These are phyloP conservation scores for Artibeus jamaicensis DNA, from an alignment of 2,797 vertebrate genomes.

Conservation along the genomic window DNA sequence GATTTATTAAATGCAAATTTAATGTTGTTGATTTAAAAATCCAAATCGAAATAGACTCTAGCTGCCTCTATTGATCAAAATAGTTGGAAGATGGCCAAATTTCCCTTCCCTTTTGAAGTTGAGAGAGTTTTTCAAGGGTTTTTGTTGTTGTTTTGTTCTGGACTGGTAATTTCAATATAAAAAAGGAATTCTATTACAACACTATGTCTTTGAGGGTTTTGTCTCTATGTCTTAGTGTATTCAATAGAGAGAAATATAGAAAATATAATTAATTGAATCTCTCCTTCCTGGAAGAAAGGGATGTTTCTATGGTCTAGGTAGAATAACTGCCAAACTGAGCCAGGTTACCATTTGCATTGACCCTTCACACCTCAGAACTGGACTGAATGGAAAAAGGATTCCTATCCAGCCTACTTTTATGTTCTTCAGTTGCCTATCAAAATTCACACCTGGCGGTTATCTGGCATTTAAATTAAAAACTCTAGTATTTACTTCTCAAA, in stretches of 20 bases:
- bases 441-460: neutral
- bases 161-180: neutral
- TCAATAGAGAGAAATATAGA: neutral
- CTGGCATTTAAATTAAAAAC: neutral
- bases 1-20: constrained; percentile 51
- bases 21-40: constrained; percentile 60
- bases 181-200: neutral
- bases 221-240: neutral
- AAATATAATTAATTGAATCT: neutral
- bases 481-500: neutral
- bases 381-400: neutral
- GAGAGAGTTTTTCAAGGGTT: neutral
- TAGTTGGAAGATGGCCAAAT: neutral
- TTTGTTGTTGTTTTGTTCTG: neutral
- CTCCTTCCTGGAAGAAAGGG: neutral
- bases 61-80: constrained; percentile 1
- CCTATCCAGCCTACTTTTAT: neutral
- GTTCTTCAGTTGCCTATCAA: neutral
- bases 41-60: constrained; percentile 21
- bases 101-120: neutral
- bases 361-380: neutral
- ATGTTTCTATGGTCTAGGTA: neutral
- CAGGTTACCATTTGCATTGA: neutral
- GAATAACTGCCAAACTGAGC: neutral
- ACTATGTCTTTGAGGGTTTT: neutral